Evolutionary conservation across 2,888 invertebrate genomes (phyloP).

Genomic region (Spialia ferax): DNA sequence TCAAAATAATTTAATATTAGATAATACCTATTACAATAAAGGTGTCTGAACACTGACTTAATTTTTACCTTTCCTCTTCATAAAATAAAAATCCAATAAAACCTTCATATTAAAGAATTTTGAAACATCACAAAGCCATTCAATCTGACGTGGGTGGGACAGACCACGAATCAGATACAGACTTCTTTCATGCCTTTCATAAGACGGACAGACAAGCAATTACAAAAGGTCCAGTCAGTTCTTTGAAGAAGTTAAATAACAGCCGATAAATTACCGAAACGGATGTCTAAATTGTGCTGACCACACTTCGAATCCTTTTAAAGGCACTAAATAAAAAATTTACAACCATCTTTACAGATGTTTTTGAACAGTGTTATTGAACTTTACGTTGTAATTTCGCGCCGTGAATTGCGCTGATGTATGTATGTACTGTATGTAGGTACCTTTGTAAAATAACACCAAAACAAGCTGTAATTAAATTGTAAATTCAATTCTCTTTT

Average conservation of each 20-base stretch:
- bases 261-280: constrained; percentile 21
- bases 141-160: not conserved
- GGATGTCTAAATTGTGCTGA: constrained; percentile 14
- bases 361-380: constrained; percentile 6
- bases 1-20: too few relatives aligned
- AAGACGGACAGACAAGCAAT: constrained; percentile 9
- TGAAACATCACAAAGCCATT: not conserved
- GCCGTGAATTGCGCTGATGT: not conserved
- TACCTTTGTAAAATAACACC: constrained; percentile 10
- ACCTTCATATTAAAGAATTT: not conserved
- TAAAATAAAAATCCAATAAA: not conserved
- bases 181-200: constrained; percentile 2
- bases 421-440: too few relatives aligned
- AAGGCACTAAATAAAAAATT: constrained; percentile 23
- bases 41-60: too few relatives aligned
- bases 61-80: not conserved
- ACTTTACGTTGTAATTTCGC: constrained; percentile 15
- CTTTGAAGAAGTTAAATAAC: constrained; percentile 23
- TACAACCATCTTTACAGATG: constrained; percentile 5
- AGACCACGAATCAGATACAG: constrained; percentile 1
- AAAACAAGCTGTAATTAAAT: constrained; percentile 19
- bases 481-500: constrained; percentile 19
- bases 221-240: constrained; percentile 11
- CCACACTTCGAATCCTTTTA: constrained; percentile 14
- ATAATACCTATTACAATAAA: too few relatives aligned